phyloP scores from a whole-genome alignment of 2,797 vertebrate genomes.

The Spheniscus humboldti region DNA sequence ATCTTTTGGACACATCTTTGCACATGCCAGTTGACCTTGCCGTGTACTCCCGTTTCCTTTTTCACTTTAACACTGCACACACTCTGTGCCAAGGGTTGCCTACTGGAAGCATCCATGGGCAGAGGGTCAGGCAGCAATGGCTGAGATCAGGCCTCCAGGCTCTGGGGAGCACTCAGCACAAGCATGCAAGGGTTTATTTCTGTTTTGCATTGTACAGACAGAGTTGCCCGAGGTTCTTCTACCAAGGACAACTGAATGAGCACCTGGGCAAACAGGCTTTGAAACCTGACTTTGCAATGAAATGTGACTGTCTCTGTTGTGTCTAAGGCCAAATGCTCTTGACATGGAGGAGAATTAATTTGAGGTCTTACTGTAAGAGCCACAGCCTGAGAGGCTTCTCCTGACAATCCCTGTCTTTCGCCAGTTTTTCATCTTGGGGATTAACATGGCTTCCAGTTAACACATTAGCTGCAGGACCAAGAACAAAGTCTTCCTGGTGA shows the following conservation, averaged over 20 bases:
- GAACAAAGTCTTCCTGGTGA: background rate
- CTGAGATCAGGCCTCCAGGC: background rate
- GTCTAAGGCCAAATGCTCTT: conserved; percentile 40
- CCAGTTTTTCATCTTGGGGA: background rate
- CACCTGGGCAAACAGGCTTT: conserved; percentile 42
- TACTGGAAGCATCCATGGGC: background rate
- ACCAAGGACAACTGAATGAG: background rate
- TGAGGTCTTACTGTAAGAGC: background rate
- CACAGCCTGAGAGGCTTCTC: conserved; percentile 16
- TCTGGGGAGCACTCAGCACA: accelerated
- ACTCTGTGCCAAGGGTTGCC: background rate
- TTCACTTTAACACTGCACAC: background rate
- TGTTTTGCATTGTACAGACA: background rate
- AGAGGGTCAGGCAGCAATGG: background rate
- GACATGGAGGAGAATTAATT: conserved; percentile 40
- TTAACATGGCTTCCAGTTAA: background rate
- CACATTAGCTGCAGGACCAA: background rate
- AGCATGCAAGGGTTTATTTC: background rate
- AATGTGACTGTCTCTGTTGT: conserved; percentile 12
- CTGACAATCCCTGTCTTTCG: background rate
- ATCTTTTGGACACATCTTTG: background rate
- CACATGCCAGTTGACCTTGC: accelerated
- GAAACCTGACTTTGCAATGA: conserved; percentile 21
- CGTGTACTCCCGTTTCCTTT: background rate
- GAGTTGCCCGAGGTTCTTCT: background rate